phyloP scores from a whole-genome alignment of 2,797 vertebrate genomes.

The Borostomias antarcticus region DNA sequence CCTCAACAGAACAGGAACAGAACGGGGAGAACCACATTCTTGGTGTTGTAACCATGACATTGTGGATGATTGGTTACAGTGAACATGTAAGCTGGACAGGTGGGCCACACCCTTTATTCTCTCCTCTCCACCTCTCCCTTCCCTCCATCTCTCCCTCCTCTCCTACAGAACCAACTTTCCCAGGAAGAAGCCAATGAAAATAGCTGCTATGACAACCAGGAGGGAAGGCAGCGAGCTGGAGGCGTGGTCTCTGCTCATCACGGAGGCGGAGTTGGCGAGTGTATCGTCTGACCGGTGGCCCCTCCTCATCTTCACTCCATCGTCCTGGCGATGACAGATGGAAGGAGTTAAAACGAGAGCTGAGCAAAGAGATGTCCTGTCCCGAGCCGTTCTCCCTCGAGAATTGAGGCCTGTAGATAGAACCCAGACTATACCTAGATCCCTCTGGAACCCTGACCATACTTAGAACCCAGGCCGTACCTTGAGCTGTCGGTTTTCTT shows the following conservation, averaged over 20 bases:
- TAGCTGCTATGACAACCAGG: constrained; percentile 89
- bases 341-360: not conserved
- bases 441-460: not conserved
- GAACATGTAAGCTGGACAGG: constrained; percentile 71
- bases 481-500: constrained; percentile 87
- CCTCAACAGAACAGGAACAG: constrained; percentile 1
- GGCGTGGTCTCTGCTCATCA: constrained; percentile 81
- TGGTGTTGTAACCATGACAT: not conserved
- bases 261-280: constrained; percentile 67
- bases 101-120: constrained; percentile 10
- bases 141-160: constrained; percentile 62
- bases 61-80: constrained; percentile 83
- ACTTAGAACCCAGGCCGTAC: constrained; percentile 57
- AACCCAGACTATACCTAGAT: not conserved
- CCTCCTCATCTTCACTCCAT: constrained; percentile 86
- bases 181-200: constrained; percentile 94
- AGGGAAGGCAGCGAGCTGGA: constrained; percentile 86
- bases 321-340: constrained; percentile 71
- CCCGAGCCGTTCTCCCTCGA: too few species aligned
- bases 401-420: not conserved
- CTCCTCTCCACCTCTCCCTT: constrained; percentile 12
- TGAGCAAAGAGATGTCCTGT: too few species aligned
- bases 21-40: not conserved
- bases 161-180: constrained; percentile 92
- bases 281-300: constrained; percentile 79